Evolutionary conservation across 2,113 vertebrate genomes (phyloP).

Genomic region (Romanogobio albipinnatus): DNA sequence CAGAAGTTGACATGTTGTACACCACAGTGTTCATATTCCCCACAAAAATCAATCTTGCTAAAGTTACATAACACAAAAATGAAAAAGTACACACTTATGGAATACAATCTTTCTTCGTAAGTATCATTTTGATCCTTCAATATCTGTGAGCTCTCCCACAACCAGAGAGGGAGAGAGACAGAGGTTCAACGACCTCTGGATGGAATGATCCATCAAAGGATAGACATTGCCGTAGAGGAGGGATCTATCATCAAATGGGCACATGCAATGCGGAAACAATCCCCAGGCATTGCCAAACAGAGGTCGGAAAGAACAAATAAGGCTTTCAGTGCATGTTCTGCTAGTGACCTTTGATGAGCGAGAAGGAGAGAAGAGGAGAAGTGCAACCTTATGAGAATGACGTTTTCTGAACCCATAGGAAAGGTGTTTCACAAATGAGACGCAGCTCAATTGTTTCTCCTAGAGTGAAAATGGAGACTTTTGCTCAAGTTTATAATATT

Average conservation of each 20-base stretch:
- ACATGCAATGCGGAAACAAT: conserved; percentile 32
- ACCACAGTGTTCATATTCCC: background rate
- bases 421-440: background rate
- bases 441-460: too few species aligned
- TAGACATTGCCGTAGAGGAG: conserved; percentile 7
- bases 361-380: conserved; percentile 6
- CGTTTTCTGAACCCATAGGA: background rate
- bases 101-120: background rate
- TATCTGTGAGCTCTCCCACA: background rate
- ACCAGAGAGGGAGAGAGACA: background rate
- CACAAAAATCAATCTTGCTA: background rate
- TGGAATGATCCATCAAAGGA: conserved; percentile 43
- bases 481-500: background rate
- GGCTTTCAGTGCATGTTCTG: conserved; percentile 31
- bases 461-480: background rate
- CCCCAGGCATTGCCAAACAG: conserved; percentile 29
- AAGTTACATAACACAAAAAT: background rate
- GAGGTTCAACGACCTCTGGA: conserved; percentile 29
- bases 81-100: background rate
- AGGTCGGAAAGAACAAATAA: conserved; percentile 31
- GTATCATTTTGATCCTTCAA: background rate
- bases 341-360: conserved; percentile 19
- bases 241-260: conserved; percentile 39
- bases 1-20: background rate
- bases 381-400: background rate